Conservation (phyloP, 1,140 invertebrate genomes). For the Archegozetes longisetosus region DNA sequence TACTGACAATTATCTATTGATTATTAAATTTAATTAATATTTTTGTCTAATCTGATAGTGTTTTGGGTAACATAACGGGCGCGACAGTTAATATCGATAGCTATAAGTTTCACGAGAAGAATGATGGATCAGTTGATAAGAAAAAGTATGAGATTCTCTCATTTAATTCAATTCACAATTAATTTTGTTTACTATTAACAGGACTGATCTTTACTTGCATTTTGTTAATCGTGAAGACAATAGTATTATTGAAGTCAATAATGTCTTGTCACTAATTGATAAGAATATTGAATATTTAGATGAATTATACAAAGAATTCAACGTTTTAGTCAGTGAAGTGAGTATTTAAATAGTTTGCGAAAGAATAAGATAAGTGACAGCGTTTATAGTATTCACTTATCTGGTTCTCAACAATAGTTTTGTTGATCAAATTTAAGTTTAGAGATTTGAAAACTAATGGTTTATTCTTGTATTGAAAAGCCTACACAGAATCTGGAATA, state of each 20-base stretch:
- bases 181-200: constrained; percentile 16
- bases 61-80: constrained; percentile 63
- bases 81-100: constrained; percentile 85
- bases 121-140: constrained; percentile 77
- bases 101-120: constrained; percentile 76
- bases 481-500: constrained; percentile 1
- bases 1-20: not conserved
- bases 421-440: not conserved
- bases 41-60: constrained; percentile 32
- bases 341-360: too few relatives aligned
- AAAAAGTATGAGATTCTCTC: constrained; percentile 41
- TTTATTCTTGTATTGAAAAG: not conserved
- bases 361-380: not conserved
- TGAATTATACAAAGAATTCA: constrained; percentile 60
- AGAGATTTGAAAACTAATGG: not conserved
- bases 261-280: constrained; percentile 49
- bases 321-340: constrained; percentile 32
- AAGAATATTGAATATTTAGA: constrained; percentile 77
- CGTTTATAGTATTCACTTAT: too few relatives aligned
- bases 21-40: not conserved
- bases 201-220: constrained; percentile 80
- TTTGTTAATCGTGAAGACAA: constrained; percentile 74
- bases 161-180: not conserved
- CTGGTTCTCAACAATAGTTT: too few relatives aligned
- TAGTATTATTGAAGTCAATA: constrained; percentile 55